Percentiles rank a stretch among this genome's conserved stretches.
Conservation (phyloP, 2,888 invertebrate species). For the Leucoma salicis region DNA sequence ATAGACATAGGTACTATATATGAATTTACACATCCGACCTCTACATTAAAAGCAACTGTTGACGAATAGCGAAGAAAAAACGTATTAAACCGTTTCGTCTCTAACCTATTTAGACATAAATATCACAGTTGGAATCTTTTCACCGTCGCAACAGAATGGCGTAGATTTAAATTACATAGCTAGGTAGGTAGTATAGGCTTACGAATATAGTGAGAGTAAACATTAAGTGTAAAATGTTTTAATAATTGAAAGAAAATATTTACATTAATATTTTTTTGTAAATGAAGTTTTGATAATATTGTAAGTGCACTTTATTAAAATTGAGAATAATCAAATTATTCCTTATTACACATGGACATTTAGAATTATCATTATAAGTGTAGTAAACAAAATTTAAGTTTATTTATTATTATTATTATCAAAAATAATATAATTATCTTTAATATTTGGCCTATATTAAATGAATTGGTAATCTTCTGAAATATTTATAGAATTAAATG, state of each 20-base stretch:
- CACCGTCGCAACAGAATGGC: no score
- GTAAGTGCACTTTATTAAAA: slow-evolving; percentile 48
- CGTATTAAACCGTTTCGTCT: no score
- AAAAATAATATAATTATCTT: slow-evolving; percentile 34
- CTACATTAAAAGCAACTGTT: no score
- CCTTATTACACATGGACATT: slow-evolving; percentile 32
- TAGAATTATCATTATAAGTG: slow-evolving; percentile 31
- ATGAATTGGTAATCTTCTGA: slow-evolving; percentile 30
- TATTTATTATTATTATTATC: slow-evolving; percentile 47
- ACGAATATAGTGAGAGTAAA: slow-evolving; percentile 48
- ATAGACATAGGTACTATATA: no score
- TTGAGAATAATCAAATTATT: slow-evolving; percentile 56
- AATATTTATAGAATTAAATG: slow-evolving; percentile 32
- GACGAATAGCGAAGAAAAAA: no score
- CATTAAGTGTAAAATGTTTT: slow-evolving; percentile 33
- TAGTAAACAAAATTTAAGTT: slow-evolving; percentile 39
- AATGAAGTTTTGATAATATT: slow-evolving; percentile 43
- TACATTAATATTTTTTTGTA: slow-evolving; percentile 28
- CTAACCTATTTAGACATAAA: no score
- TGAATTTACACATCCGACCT: no score
- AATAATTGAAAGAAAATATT: slow-evolving; percentile 29
- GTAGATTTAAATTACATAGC: no score
- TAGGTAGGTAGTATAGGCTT: no score
- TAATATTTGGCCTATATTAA: slow-evolving; percentile 55
- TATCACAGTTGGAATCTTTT: no score